These are phyloP conservation scores for Drosophila lutescens DNA, from an alignment of 2,888 invertebrate species.

Conservation along the genomic window DNA sequence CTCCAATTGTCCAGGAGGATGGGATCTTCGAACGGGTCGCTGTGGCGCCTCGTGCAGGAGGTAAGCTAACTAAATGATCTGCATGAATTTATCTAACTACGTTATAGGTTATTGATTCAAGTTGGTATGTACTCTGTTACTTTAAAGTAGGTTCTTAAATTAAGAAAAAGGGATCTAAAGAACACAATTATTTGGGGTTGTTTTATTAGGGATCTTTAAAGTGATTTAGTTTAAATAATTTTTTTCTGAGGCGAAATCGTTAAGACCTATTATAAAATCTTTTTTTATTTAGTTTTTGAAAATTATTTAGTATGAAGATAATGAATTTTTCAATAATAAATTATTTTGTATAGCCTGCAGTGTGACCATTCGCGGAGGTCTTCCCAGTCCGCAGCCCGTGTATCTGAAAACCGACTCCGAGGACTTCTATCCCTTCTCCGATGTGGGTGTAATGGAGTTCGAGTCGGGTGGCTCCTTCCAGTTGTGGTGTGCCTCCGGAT, in stretches of 20 bases:
- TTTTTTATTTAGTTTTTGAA: too few relatives aligned
- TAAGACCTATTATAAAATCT: too few relatives aligned
- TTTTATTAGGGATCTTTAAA: too few relatives aligned
- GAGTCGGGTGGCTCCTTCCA: slow-evolving; percentile 71
- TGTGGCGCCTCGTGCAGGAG: slow-evolving; percentile 58
- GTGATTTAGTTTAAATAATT: too few relatives aligned
- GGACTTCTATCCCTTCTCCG: slow-evolving; percentile 74
- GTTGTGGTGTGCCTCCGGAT: slow-evolving; percentile 79
- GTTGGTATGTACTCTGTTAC: too few relatives aligned
- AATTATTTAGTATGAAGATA: too few relatives aligned
- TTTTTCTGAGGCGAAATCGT: too few relatives aligned
- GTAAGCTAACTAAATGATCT: slow-evolving; percentile 36
- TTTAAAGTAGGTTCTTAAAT: too few relatives aligned
- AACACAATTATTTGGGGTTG: too few relatives aligned
- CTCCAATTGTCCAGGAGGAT: slow-evolving; percentile 48
- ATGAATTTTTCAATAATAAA: not conserved
- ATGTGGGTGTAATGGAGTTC: slow-evolving; percentile 73
- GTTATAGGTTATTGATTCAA: too few relatives aligned
- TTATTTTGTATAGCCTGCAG: slow-evolving; percentile 58
- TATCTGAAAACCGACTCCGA: slow-evolving; percentile 84
- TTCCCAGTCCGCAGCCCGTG: slow-evolving; percentile 86
- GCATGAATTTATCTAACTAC: not conserved
- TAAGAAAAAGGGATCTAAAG: too few relatives aligned
- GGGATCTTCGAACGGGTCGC: slow-evolving; percentile 51
- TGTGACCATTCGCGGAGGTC: slow-evolving; percentile 71